Evolutionary conservation across 2,888 invertebrate genomes (phyloP).

Genomic region (Nymphalis urticae): DNA sequence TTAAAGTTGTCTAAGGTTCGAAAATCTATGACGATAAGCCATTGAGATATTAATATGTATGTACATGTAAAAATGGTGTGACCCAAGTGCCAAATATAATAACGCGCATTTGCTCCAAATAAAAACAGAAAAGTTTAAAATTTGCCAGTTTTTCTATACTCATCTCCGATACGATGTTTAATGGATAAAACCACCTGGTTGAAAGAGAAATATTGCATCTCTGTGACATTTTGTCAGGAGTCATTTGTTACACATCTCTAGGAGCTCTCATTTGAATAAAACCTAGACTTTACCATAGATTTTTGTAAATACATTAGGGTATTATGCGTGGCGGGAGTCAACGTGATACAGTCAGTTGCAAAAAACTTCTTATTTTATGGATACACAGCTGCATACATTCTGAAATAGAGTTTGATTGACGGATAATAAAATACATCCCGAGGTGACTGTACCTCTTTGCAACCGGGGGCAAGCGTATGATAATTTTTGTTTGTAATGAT

Average conservation of each 20-base stretch:
- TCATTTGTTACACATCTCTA: conserved; percentile 63
- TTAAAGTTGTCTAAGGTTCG: no score
- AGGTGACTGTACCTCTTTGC: conserved; percentile 55
- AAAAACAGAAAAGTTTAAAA: conserved; percentile 35
- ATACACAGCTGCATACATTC: conserved; percentile 34
- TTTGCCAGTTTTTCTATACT: conserved; percentile 49
- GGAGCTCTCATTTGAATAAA: conserved; percentile 68
- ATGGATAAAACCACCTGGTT: conserved; percentile 77
- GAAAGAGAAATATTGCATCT: conserved; percentile 71
- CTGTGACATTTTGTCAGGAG: conserved; percentile 69
- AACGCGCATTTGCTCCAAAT: conserved; percentile 16
- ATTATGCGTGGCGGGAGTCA: conserved; percentile 42
- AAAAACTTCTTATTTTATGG: conserved; percentile 27
- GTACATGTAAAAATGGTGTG: neutral
- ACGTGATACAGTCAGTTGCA: conserved; percentile 39
- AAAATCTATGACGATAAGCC: no score
- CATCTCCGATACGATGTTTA: conserved; percentile 65
- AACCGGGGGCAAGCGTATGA: conserved; percentile 57
- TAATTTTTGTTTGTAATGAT: conserved; percentile 50
- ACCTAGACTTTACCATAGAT: conserved; percentile 53
- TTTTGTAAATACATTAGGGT: conserved; percentile 48
- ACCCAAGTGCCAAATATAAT: neutral
- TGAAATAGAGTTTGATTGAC: conserved; percentile 31
- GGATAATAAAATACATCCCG: conserved; percentile 34
- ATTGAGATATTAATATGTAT: no score